Base-by-base conservation (phyloP, 2,888 invertebrate species). In the Margaritifera margaritifera region DNA sequence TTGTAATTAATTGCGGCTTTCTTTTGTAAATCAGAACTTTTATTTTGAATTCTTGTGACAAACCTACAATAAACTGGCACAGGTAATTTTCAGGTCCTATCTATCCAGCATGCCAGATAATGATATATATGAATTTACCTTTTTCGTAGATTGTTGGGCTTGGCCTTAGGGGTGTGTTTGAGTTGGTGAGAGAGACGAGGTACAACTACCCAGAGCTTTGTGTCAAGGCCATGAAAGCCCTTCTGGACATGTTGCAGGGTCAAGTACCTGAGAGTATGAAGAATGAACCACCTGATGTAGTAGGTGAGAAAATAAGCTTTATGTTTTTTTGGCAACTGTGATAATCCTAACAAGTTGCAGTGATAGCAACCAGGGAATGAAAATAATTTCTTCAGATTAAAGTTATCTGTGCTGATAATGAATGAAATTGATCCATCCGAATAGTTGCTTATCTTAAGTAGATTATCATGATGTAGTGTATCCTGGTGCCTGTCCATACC, bases 211-310 rank as follows among this genome's bases (percentile, higher is more conserved):
- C 97, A 2, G 92, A 92, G 69, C 92, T 99, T 66, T 99, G 98
- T 90, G 94, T 95, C 62, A 94, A 95, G 89, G 95, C 98, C 6
- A 91, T 99, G 54, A 92, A 93, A 79, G 97, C 98, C 1, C 91
- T 99, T 77, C 91, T 98, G 55, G 96, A 97, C 90, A 94, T 98
- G 66, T 92, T 99, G 68, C 96, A 98, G 91, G 95, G 96, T 31
- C 95, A 95, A 88, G 92, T 93, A 64, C 96, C 96, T 0, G 96
- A 97, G 91, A 95, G 95, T 78, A 92, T 97, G 78, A 93, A 94
- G 85, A 92, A 92, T 67, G 97, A 97, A 91, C 95, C 96, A 11
- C 91, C 93, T 60, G 94, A 94, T 88, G 94, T 95, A 80, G 92
- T 94, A 69, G 92, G 93, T 92, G 89, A 80, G 87, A 79, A 15